These are phyloP conservation scores for Nothura maculosa DNA, from an alignment of 2,797 vertebrate species.

Conservation along the genomic window DNA sequence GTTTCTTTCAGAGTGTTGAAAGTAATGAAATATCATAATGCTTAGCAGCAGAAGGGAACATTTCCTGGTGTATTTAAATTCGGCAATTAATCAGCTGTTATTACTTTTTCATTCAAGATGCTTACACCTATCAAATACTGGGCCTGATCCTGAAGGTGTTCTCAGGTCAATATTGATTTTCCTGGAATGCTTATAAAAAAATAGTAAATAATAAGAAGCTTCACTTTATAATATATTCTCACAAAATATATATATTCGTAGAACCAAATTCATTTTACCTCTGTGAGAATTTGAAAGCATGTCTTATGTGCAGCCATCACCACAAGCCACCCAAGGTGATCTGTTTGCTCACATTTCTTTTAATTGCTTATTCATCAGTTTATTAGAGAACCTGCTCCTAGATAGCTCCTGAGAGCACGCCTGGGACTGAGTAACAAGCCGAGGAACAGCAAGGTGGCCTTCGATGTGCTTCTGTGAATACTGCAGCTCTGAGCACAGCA, in stretches of 20 bases:
- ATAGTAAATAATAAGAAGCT: background rate
- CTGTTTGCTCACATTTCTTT: conserved; percentile 36
- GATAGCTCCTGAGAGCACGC: background rate
- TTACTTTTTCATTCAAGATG: background rate
- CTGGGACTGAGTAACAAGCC: background rate
- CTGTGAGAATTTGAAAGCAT: background rate
- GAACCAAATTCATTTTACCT: background rate
- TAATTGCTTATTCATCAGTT: conserved; percentile 16
- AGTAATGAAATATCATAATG: fast-evolving
- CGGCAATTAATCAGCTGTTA: background rate
- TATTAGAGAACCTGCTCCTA: background rate
- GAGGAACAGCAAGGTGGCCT: background rate
- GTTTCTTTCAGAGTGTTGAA: background rate
- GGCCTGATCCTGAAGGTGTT: background rate
- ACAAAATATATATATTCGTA: background rate
- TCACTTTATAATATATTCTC: background rate
- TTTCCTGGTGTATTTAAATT: background rate
- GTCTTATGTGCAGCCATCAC: background rate
- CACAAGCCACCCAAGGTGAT: conserved; percentile 16
- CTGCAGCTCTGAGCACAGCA: fast-evolving
- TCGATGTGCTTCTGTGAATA: background rate
- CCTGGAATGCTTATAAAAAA: background rate
- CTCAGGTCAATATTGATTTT: background rate
- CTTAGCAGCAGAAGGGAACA: background rate
- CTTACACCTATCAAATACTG: background rate